phyloP scores from a whole-genome alignment of 2,113 vertebrate species.

The Charina bottae region DNA sequence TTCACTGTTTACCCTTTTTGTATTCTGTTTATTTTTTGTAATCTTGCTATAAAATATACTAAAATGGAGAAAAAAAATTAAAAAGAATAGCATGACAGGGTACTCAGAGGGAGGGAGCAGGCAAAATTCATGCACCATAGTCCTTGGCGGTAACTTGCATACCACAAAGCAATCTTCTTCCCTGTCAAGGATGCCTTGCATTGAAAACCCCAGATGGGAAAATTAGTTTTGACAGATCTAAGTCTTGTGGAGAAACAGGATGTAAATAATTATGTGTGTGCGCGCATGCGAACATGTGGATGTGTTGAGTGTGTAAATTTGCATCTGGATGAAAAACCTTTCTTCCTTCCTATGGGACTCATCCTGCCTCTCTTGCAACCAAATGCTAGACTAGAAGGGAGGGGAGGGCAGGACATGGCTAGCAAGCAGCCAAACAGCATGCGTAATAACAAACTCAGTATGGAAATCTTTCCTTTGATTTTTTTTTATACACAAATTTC shows the following conservation, averaged over 20 bases:
- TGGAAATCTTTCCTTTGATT: not conserved
- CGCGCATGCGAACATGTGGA: not conserved
- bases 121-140: not conserved
- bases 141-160: not conserved
- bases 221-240: not conserved
- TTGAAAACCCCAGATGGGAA: rapidly evolving
- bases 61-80: not conserved
- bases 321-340: not conserved
- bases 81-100: not conserved
- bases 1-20: not conserved
- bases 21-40: too few species aligned
- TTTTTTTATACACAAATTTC: not conserved
- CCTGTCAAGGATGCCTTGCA: rapidly evolving
- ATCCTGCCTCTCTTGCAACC: not conserved
- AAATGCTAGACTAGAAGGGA: constrained; percentile 10
- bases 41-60: not conserved
- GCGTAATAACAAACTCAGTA: constrained; percentile 30
- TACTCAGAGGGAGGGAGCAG: not conserved
- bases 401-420: constrained; percentile 19
- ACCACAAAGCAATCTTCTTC: not conserved
- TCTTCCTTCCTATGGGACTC: constrained; percentile 1
- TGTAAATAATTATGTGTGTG: constrained; percentile 14
- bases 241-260: not conserved
- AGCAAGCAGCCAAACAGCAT: constrained; percentile 32
- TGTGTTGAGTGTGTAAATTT: not conserved